Evolutionary conservation across 1,140 invertebrate genomes (phyloP), one percentile per base, ranked within the genome.

Genomic region (Camponotus floridanus): DNA sequence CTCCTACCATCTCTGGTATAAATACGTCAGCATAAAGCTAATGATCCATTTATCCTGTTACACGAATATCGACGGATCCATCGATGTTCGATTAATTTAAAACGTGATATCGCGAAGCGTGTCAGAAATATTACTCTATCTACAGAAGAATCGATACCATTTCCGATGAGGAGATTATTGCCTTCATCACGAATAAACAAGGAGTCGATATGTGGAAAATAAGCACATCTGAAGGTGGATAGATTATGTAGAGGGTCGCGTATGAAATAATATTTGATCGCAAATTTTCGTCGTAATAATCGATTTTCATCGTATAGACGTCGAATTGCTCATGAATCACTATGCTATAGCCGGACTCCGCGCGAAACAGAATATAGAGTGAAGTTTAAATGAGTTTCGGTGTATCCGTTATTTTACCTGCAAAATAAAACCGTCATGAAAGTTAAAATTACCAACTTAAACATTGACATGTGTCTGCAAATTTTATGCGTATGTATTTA

Each of bases 251-350:
- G 3, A 21, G 8, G 33, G 3, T 39, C 26, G 45, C 57, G 11
- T 26, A 26, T 45, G 48, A 80, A 87, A 65, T 90, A 90, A 90
- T 90, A 90, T 87, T 90, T 61, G 88, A 80, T 87, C 73, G 68
- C 62, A 89, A 89, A 90, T 90, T 87, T 45, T 45, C 62, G 62
- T 0, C 68, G 74, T 90, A 90, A 84, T 84, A 76, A 68, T 74
- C 36, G 78, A 42, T 74, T 83, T 83, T 88, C 59, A 39, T 33
- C 26, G 31, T 51, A 68, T 39, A 62, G 42, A 48, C 78, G 15
- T 31, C 39, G 68, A 64, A 89, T 87, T 78, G 87, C 31, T 71
- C 61, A 79, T 89, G 87, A 89, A 90, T 87, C 85, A 87, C 33
- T 70, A 62, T 36, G 11, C n/a, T 70, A 81, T 15, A 51, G 78